Evolutionary conservation across 2,888 invertebrate species (phyloP), one percentile per base, ranked within the genome.

Genomic region (Maniola hyperantus): DNA sequence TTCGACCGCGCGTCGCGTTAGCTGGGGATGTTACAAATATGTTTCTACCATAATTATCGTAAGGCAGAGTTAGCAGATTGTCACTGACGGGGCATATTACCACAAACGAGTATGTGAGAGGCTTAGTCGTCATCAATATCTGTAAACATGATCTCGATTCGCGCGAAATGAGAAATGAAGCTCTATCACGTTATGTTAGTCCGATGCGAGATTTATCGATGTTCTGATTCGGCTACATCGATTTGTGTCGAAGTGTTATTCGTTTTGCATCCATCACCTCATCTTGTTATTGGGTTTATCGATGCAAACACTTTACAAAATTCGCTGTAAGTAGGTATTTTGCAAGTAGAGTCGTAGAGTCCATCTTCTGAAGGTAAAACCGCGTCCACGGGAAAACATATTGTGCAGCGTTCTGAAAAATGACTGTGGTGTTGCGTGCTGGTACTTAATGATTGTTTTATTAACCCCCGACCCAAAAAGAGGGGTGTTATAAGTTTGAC

Each of bases 71-170:
- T 11, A 39, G 55, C 39, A 55, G 55, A 55, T 55, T 55, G 39
- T 46, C 44, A 46, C 15, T 59, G 59, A 46, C 39, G 15, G 46
- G 44, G 42, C 48, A 68, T 62, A 59, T 68, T 59, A 59, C 54
- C 10, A 11, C 63, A 63, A 66, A 68, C 54, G 62, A 63, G 65
- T 58, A 58, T 60, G 57, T 57, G 42, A 59, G 15, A 44, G 50
- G 51, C 46, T 59, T 15, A 7, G 20, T 36, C 64, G 53, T 67
- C 64, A 53, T 64, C 61, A 57, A 61, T 67, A 64, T 67, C 67
- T 62, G 65, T 54, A 62, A 64, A 60, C 66, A 69, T 26, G 46
- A 62, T 67, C 67, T 59, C 53, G 18, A 67, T 67, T 50, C 44
- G 44, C 15, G 13, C 18, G 15, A 53, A 26, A 44, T 55, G 44